Base-by-base conservation (phyloP, 2,797 vertebrate species). In the Pseudocheirus occidentalis region DNA sequence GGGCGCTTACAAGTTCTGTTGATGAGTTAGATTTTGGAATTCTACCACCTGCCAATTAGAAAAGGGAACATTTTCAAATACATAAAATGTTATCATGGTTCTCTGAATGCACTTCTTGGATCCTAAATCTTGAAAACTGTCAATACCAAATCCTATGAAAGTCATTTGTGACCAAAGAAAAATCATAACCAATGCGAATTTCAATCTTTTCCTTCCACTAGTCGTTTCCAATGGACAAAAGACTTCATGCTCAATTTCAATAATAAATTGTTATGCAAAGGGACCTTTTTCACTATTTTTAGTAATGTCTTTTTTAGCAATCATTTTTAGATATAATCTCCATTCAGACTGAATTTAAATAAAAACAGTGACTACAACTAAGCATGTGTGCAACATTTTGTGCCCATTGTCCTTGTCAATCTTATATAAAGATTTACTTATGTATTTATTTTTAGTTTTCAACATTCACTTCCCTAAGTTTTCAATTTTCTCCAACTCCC, bases 211-310 rank as follows among this genome's bases (percentile, higher is more conserved):
- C 94, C 90, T 97, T 94, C 73, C 93, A 58, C 92, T 97, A 94
- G 94, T 98, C 98, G 98, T 98, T 98, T 98, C 98, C 98, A 98
- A 95, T 53, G 91, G 97, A 98, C 98, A 98, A 98, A 98, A 95
- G 96, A 95, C 92, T 98, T 98, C 98, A 98, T 98, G 97, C 96
- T 96, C 62, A 93, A 96, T 96, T 96, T 91, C 97, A 94, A 97
- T 97, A 95, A 97, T 98, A 21, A 0, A 94, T 94, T 90, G 6
- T 21, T 93, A 93, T 96, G 93, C 91, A 96, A 94, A 34, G 55
- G 91, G 13, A 29, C 1, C 14, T 90, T 34, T 50, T 12, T 3
- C 21, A 87, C 73, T 87, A 40, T 87, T 87, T 87, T 87, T 87
- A 27, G 7, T 10, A 87, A 87, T 12, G 21, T 3, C 40, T 46